These are phyloP conservation scores for Scaptomyza reducta DNA, from an alignment of 2,888 invertebrate genomes.

Conservation along the genomic window DNA sequence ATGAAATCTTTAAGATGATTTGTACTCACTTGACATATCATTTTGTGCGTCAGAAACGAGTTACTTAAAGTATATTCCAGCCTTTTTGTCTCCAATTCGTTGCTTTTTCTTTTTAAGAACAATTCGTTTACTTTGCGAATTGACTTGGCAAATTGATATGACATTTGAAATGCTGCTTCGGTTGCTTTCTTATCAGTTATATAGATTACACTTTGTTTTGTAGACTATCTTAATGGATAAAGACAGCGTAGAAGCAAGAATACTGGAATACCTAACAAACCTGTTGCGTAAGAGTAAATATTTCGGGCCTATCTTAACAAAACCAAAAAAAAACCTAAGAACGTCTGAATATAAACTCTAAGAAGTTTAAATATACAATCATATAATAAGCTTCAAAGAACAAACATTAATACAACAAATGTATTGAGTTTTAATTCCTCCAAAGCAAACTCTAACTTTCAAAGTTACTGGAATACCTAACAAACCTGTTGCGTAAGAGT, in stretches of 20 bases:
- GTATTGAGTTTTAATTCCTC: no score
- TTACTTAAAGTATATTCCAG: neutral
- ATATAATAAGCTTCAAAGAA: no score
- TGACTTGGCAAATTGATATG: constrained; percentile 9
- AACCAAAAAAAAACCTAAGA: no score
- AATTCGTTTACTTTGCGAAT: neutral
- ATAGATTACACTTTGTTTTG: constrained; percentile 2
- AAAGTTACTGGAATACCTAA: neutral
- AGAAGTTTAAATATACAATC: no score
- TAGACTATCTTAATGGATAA: neutral
- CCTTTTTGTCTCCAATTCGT: constrained; percentile 7
- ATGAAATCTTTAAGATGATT: neutral
- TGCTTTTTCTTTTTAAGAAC: no score
- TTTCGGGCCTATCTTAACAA: no score
- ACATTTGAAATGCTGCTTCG: constrained; percentile 16
- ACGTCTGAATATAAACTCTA: no score
- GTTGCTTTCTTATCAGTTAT: constrained; percentile 31
- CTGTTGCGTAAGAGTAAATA: neutral
- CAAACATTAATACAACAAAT: no score
- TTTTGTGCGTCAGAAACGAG: constrained; percentile 23
- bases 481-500: neutral
- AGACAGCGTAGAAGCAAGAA: neutral
- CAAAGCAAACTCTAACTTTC: no score
- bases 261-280: neutral
- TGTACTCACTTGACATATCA: neutral